Conservation (phyloP, 2,797 vertebrate species). For the Amniataba percoides region DNA sequence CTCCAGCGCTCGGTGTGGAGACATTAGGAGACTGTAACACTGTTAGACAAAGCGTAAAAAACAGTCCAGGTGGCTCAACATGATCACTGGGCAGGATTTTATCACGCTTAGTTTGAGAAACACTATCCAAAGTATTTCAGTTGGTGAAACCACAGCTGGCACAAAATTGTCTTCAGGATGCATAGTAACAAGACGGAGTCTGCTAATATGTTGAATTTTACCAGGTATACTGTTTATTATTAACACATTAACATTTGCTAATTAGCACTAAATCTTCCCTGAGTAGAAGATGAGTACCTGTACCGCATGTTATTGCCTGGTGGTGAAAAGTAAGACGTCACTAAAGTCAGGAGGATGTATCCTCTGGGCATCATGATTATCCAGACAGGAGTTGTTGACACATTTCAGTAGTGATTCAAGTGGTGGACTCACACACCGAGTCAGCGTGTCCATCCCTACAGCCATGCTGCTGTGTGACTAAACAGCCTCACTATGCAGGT, state of each 20-base stretch:
- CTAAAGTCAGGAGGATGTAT: too few species aligned
- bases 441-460: background rate
- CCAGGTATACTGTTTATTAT: too few species aligned
- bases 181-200: background rate
- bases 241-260: too few species aligned
- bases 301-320: too few species aligned
- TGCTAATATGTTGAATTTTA: too few species aligned
- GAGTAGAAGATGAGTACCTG: too few species aligned
- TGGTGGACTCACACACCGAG: background rate
- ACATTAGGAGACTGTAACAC: background rate
- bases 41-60: too few species aligned
- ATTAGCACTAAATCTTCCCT: background rate
- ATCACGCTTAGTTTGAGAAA: background rate
- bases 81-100: background rate
- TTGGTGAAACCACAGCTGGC: background rate
- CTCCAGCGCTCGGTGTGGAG: background rate
- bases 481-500: background rate
- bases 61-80: background rate
- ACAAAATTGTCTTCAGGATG: background rate
- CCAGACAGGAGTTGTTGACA: background rate
- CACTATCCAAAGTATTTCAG: background rate
- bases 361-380: background rate
- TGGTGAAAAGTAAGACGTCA: too few species aligned
- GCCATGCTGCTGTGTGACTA: background rate
- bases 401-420: background rate